Base-by-base conservation (phyloP, 2,113 vertebrate species). In the Cyanistes caeruleus region DNA sequence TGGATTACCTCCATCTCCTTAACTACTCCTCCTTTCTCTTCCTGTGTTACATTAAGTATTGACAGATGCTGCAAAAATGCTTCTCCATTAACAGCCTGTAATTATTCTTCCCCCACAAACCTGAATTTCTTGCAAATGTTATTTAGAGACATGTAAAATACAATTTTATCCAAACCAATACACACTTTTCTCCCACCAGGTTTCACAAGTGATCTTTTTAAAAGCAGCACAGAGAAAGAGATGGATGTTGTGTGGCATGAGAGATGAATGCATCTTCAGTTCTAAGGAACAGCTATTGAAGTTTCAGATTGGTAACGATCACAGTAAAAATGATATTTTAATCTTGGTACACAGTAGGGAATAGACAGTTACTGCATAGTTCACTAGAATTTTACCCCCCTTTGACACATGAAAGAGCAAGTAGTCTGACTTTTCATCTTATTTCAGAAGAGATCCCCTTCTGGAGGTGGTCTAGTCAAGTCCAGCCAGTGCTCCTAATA, bases 341-440 rank as follows among this genome's bases (percentile, higher is more conserved):
- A 96, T 98, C 95, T 97, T 87, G 85, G 78, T 95, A 96, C 96
- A 91, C 97, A 93, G 97, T 96, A 92, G 94, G 95, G 92, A 97
- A 98, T 83, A 97, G 94, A 96, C 82, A 98, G 96, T 97, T 96
- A 96, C 97, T 97, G 85, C 63, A 95, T 67, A 97, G 95, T 97
- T 97, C 97, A 97, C 96, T 97, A 84, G 96, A 97, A 98, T 97
- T 96, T 95, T 97, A 97, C 96, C 97, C 97, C 95, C 96, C 96
- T 95, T 95, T 95, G 96, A 97, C 84, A 98, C 95, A 98, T 98
- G 92, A 98, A 98, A 98, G 97, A 97, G 89, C 80, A 96, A 95
- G 94, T 82, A 98, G 94, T 97, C 95, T 96, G 95, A 97, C 94
- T 98, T 98, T 98, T 98, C 97, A 97, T 98, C 95, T 97, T 93